Base-by-base conservation (phyloP, 2,113 vertebrate species). In the Pedetes capensis region DNA sequence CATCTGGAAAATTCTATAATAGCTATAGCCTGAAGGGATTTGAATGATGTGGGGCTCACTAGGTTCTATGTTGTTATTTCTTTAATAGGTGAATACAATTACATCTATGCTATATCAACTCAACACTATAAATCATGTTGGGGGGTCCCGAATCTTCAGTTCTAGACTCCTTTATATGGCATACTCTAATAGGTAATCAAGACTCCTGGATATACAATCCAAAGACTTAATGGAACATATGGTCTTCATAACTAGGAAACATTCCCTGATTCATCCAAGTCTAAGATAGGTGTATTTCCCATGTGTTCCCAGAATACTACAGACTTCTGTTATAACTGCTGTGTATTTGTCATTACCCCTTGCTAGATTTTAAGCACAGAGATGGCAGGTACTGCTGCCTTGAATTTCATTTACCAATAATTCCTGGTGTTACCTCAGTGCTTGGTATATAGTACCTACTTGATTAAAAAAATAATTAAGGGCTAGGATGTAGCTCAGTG, bases 61-160 rank as follows among this genome's bases (percentile, higher is more conserved):
- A 96, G 78, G 32, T 68, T 84, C 37, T 90, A 6, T n/a, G n/a
- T n/a, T 64, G 10, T 71, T 90, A 91, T 87, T 93, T 82, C 69
- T 79, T 93, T 75, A 88, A 32, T 84, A 59, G 14, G 27, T 94
- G 87, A 91, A 29, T 16, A 85, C 74, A 61, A 39, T 6, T 84
- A 57, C 87, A 59, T 18, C 74, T 47, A 47, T 84, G 17, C 25
- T 68, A 37, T 13, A 80, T 71, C 29, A 55, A 85, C 79, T n/a
- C 29, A n/a, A n/a, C 17, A 79, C 14, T 61, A 87, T 87, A 91
- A 93, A 91, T 91, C 12, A 53, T 79, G 42, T 27, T 27, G 10
- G 29, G 29, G 29, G 42, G 23, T 12, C 8, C 10, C 71, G 37
- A 89, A 63, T 85, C 9, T 69, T 83, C 34, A 63, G 69, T 44